Base-by-base conservation (phyloP, 2,113 vertebrate genomes). In the Zosterops japonicus region DNA sequence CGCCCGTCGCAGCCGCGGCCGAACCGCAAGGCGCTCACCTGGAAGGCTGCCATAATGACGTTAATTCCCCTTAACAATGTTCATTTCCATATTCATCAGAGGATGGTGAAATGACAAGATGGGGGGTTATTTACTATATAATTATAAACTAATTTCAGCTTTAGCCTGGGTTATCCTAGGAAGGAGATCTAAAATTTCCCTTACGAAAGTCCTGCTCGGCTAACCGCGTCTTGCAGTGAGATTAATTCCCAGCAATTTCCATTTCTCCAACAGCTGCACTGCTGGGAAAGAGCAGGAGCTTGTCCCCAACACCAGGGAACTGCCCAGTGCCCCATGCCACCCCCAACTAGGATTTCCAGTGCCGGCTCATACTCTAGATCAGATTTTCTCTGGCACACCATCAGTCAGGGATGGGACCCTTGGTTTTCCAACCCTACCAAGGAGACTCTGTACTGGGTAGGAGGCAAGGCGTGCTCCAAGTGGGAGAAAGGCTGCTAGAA, bases 141-240 rank as follows among this genome's bases (percentile, higher is more conserved):
- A 95, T 94, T 96, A 96, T 57, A 93, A 94, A 79, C 84, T 82
- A 75, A 84, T 94, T 95, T 72, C 93, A 80, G 91, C 75, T 49
- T 79, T 76, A 94, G 61, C 50, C 49, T 93, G 81, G 28, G 89
- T 96, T 89, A 91, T 91, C 92, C 93, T 39, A 94, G 70, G 61
- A 89, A 95, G 89, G 50, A 94, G 94, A 96, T 87, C 84, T 94
- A 94, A 82, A 95, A 94, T 95, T 94, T 93, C 91, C 78, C 94
- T 95, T 90, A 87, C 35, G 79, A 95, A 93, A 94, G 88, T 88
- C 76, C 56, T 41, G 83, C 90, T 70, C 88, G 60, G 47, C 60
- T 59, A 81, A 83, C 92, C 67, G 22, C 11, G 44, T 63, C 89
- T 60, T 56, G 33, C 60, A 78, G 79, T 0, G 1, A 80, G 64